Evolutionary conservation across 2,113 vertebrate species (phyloP).

Genomic region (Sinocyclocheilus anophthalmus): DNA sequence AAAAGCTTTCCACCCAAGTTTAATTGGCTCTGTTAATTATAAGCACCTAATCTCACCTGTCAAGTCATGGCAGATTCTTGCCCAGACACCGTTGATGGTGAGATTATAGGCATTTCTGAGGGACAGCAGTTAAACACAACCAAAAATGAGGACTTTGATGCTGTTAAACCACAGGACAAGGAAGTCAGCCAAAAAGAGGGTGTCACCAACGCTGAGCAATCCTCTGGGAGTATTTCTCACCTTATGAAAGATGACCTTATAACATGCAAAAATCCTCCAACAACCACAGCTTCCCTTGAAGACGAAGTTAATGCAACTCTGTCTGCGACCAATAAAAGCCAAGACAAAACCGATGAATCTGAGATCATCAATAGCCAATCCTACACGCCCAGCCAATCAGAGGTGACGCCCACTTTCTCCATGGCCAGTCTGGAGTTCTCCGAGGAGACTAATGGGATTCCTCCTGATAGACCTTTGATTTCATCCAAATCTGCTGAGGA

Average conservation of each 20-base stretch:
- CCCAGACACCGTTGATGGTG: constrained; percentile 30
- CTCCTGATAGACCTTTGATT: constrained; percentile 63
- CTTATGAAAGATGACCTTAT: not conserved
- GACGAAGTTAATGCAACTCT: not conserved
- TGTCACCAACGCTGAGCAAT: not conserved
- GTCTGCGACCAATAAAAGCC: constrained; percentile 32
- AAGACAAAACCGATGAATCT: constrained; percentile 60
- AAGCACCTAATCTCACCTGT: not conserved
- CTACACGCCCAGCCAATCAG: constrained; percentile 64
- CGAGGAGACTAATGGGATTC: constrained; percentile 54
- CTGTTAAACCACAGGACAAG: not conserved
- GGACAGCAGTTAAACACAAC: not conserved
- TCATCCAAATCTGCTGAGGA: constrained; percentile 60
- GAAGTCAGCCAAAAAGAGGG: constrained; percentile 2
- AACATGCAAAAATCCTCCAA: not conserved
- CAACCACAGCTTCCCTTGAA: constrained; percentile 1
- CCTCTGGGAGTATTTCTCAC: not conserved
- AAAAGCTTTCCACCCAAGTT: not conserved
- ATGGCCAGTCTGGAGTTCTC: constrained; percentile 72
- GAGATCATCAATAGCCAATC: constrained; percentile 54
- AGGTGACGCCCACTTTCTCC: constrained; percentile 68
- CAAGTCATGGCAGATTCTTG: constrained; percentile 36
- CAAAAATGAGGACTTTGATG: not conserved
- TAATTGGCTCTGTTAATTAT: not conserved
- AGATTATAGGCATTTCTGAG: constrained; percentile 2